Conservation (phyloP, 2,797 vertebrate genomes). For the Cyprinodon diabolis region DNA sequence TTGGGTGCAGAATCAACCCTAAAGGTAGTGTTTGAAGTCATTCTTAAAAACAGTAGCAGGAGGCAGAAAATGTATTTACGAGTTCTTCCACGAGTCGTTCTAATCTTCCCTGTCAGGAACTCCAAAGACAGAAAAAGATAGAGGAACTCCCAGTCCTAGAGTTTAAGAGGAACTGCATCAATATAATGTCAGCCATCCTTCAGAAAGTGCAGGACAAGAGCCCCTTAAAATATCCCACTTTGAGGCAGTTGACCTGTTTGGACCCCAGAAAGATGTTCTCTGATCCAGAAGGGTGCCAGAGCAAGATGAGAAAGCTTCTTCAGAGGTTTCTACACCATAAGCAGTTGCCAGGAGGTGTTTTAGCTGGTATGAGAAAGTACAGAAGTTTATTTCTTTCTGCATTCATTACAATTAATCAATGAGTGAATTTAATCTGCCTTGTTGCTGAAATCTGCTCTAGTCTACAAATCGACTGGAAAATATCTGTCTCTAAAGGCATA, state of each 20-base stretch:
- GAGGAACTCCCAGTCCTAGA: background rate
- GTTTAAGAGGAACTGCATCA: slow-evolving; percentile 3
- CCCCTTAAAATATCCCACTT: background rate
- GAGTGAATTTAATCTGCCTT: too few relatives aligned
- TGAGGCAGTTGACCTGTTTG: slow-evolving; percentile 15
- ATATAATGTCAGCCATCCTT: background rate
- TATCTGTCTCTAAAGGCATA: too few relatives aligned
- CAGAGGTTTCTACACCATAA: too few relatives aligned
- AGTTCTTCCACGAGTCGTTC: background rate
- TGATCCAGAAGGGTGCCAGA: background rate
- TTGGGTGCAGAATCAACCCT: slow-evolving; percentile 4
- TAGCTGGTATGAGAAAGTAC: background rate
- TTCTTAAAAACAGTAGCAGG: background rate
- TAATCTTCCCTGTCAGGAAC: background rate
- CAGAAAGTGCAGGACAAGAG: background rate
- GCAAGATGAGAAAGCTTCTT: too few relatives aligned
- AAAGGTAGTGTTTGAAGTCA: background rate
- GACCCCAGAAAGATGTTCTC: slow-evolving; percentile 1
- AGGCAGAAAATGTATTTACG: background rate
- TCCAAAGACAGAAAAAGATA: background rate
- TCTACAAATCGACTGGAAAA: too few relatives aligned
- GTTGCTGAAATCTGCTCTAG: too few relatives aligned
- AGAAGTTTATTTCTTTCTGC: too few relatives aligned
- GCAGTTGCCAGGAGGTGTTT: too few relatives aligned
- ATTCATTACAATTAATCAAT: too few relatives aligned